These are phyloP conservation scores for Prosopocoilus inquinatus DNA, from an alignment of 2,888 invertebrate species.

Conservation along the genomic window DNA sequence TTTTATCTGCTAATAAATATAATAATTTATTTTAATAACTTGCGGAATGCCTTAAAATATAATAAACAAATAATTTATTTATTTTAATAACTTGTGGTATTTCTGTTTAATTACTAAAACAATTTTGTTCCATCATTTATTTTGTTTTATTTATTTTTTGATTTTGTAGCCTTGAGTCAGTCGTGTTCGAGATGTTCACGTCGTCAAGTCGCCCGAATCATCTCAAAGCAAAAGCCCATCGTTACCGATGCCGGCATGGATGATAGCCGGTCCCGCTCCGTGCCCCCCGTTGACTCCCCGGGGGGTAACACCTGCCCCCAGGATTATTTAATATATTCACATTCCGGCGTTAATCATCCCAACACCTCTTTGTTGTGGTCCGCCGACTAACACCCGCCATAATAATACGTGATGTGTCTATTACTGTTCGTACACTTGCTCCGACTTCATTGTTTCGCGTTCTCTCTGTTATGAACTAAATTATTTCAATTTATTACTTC, in stretches of 20 bases:
- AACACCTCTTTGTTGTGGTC: constrained; percentile 35
- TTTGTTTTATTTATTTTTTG: too few relatives aligned
- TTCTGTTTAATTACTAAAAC: too few relatives aligned
- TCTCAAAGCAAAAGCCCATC: not conserved
- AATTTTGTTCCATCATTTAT: too few relatives aligned
- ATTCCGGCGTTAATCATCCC: constrained; percentile 51
- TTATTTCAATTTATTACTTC: too few relatives aligned
- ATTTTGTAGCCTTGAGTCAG: too few relatives aligned
- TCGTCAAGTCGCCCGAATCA: not conserved
- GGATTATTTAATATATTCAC: constrained; percentile 50
- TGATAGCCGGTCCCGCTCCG: constrained; percentile 24
- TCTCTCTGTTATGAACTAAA: too few relatives aligned
- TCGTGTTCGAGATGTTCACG: not conserved
- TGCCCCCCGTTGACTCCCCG: constrained; percentile 38
- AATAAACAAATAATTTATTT: too few relatives aligned
- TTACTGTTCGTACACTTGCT: not conserved
- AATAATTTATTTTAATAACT: too few relatives aligned
- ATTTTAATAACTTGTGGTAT: too few relatives aligned
- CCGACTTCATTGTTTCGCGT: too few relatives aligned
- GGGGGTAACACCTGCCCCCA: constrained; percentile 44
- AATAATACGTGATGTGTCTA: constrained; percentile 14
- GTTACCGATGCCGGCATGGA: constrained; percentile 9
- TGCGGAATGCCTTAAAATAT: too few relatives aligned
- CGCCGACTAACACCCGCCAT: constrained; percentile 27
- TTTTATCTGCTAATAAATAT: too few relatives aligned